Evolutionary conservation across 2,888 invertebrate genomes (phyloP).

Genomic region (Neoascia interrupta): DNA sequence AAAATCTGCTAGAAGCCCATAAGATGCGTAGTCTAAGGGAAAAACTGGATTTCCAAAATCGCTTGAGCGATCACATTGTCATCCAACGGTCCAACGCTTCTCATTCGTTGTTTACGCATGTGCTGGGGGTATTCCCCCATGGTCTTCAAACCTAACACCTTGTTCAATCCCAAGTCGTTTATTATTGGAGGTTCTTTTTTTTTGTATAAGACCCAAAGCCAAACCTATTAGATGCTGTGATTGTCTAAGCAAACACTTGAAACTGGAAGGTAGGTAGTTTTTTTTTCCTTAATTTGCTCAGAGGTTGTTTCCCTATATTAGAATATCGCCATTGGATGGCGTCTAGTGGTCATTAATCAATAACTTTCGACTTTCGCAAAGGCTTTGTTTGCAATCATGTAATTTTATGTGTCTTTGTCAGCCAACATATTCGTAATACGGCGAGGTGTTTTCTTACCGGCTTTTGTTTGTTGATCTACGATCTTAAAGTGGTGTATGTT

Average conservation of each 20-base stretch:
- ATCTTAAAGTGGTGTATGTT: too few species aligned
- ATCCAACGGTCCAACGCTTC: constrained; percentile 9
- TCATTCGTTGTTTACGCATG: constrained; percentile 17
- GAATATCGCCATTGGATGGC: constrained; percentile 30
- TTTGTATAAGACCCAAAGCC: background rate
- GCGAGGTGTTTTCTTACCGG: too few species aligned
- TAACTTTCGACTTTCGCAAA: constrained; percentile 13
- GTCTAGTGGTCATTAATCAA: constrained; percentile 38
- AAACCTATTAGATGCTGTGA: background rate
- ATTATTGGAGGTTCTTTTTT: background rate
- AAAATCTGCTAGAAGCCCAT: background rate
- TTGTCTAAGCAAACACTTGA: constrained; percentile 13
- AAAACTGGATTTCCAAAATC: constrained; percentile 37
- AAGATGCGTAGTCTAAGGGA: constrained; percentile 13
- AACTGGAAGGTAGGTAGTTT: constrained; percentile 38
- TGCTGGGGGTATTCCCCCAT: constrained; percentile 43
- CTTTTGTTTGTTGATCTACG: too few species aligned
- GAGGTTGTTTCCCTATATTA: constrained; percentile 29
- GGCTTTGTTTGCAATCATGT: too few species aligned
- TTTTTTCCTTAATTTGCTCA: constrained; percentile 20
- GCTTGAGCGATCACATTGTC: constrained; percentile 11
- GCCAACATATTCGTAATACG: too few species aligned
- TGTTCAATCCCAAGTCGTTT: background rate
- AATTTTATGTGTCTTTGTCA: too few species aligned
- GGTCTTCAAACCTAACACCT: background rate